A percentile compares a stretch with the other conserved stretches of the same genome.
Conservation (phyloP, 2,113 vertebrate species). For the Lepisosteus oculatus region DNA sequence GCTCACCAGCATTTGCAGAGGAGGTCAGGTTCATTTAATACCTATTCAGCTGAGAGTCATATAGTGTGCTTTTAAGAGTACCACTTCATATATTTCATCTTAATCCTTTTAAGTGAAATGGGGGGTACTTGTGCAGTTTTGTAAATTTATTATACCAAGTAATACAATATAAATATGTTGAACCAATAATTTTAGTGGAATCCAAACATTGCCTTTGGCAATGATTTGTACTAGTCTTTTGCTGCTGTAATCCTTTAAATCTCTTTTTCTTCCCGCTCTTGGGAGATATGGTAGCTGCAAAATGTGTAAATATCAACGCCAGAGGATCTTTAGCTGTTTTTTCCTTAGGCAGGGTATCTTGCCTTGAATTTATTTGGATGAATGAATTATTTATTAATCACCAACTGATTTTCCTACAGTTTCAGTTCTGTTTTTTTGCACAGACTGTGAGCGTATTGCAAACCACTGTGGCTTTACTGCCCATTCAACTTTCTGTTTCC, state of each 20-base stretch:
- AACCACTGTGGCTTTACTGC: constrained; percentile 22
- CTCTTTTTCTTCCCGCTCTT: constrained; percentile 26
- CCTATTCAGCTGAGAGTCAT: constrained; percentile 25
- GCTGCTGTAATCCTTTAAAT: constrained; percentile 35
- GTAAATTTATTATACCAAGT: constrained; percentile 25
- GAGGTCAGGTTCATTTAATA: constrained; percentile 26
- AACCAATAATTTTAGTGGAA: constrained; percentile 45
- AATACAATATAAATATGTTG: constrained; percentile 35
- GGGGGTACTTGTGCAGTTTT: constrained; percentile 21
- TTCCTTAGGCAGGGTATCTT: constrained; percentile 38
- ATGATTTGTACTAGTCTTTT: constrained; percentile 39
- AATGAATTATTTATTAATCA: constrained; percentile 61
- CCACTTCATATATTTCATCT: constrained; percentile 25
- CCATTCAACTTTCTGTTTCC: constrained; percentile 28
- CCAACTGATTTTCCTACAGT: constrained; percentile 38
- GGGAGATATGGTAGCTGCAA: constrained; percentile 40
- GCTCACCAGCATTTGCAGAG: constrained; percentile 18
- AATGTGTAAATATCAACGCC: constrained; percentile 49
- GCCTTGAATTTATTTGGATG: constrained; percentile 48
- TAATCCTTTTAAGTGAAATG: constrained; percentile 28
- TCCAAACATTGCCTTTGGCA: constrained; percentile 44
- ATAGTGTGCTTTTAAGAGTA: constrained; percentile 27
- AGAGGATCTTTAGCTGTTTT: constrained; percentile 42
- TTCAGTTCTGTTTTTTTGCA: constrained; percentile 25
- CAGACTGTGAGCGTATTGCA: constrained; percentile 23